phyloP scores from a whole-genome alignment of 37 sponge, comb jelly and placozoan genomes.

The Spongilla lacustris region DNA sequence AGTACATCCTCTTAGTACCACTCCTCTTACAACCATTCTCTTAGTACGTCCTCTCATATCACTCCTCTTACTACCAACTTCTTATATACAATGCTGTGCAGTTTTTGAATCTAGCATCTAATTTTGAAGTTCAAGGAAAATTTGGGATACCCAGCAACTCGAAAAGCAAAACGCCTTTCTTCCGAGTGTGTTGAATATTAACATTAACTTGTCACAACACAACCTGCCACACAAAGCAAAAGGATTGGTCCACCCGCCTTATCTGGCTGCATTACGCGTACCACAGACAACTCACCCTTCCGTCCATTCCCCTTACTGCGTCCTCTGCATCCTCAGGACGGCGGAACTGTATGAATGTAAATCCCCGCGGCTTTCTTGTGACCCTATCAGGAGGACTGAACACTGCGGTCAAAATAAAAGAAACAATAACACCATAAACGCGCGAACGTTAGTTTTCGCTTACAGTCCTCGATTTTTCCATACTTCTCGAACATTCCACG shows the following conservation, averaged over 20 bases:
- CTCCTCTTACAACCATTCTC: too few species aligned
- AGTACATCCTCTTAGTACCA: too few species aligned
- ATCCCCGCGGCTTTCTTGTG: constrained; percentile 58
- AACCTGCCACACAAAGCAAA: not conserved
- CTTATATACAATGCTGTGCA: not conserved
- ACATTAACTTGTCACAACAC: not conserved
- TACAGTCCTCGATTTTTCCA: constrained; percentile 74
- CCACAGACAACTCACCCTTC: constrained; percentile 39
- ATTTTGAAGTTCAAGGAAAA: too few species aligned
- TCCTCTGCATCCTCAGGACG: constrained; percentile 67
- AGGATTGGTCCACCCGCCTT: not conserved
- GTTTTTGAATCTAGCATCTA: too few species aligned
- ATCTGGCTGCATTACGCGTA: not conserved
- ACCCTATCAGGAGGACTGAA: constrained; percentile 53
- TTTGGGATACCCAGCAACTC: too few species aligned
- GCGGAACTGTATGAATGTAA: constrained; percentile 62
- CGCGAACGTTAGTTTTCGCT: too few species aligned
- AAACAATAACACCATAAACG: too few species aligned
- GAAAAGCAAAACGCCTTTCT: too few species aligned
- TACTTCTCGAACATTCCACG: constrained; percentile 72
- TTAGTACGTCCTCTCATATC: too few species aligned
- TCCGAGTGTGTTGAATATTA: too few species aligned
- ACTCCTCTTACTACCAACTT: too few species aligned
- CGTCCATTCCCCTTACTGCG: constrained; percentile 65
- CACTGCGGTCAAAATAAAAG: constrained; percentile 21